Conservation (phyloP, 53 echinoderm and acorn worm genomes). For the Glandiceps talaboti region DNA sequence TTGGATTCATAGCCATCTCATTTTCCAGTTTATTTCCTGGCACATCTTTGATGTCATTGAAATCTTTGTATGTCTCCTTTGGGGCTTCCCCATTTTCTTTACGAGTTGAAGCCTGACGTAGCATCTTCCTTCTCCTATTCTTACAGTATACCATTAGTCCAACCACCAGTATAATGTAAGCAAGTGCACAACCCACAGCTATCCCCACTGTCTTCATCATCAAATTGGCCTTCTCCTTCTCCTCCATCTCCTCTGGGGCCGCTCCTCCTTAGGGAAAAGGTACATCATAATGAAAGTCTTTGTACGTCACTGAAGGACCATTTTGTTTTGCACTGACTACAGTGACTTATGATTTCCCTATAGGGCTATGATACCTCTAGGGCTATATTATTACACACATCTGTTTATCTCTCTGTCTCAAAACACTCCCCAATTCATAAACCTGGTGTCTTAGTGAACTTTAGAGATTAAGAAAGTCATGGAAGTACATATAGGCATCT, state of each 20-base stretch:
- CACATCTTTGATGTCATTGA: constrained; percentile 28
- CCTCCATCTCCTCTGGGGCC: neutral
- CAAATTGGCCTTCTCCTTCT: too few species aligned
- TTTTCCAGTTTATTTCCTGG: neutral
- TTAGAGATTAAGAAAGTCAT: too few species aligned
- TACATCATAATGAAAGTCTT: too few species aligned
- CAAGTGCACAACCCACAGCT: constrained; percentile 81
- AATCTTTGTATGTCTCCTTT: constrained; percentile 22
- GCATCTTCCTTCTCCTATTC: constrained; percentile 61
- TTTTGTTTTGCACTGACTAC: too few species aligned
- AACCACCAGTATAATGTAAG: constrained; percentile 90
- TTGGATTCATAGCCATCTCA: constrained; percentile 41
- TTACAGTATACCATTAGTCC: constrained; percentile 92
- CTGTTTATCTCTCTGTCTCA: too few species aligned
- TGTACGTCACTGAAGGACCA: too few species aligned
- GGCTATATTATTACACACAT: too few species aligned
- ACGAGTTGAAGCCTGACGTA: neutral
- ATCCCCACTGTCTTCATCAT: constrained; percentile 93
- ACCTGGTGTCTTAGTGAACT: too few species aligned
- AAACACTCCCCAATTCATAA: too few species aligned
- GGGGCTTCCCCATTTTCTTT: neutral
- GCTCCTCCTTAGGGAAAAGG: neutral
- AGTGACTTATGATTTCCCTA: too few species aligned
- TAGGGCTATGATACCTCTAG: too few species aligned
- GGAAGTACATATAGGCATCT: too few species aligned